Evolutionary conservation across 2,797 vertebrate genomes (phyloP).

Genomic region (Peromyscus eremicus): DNA sequence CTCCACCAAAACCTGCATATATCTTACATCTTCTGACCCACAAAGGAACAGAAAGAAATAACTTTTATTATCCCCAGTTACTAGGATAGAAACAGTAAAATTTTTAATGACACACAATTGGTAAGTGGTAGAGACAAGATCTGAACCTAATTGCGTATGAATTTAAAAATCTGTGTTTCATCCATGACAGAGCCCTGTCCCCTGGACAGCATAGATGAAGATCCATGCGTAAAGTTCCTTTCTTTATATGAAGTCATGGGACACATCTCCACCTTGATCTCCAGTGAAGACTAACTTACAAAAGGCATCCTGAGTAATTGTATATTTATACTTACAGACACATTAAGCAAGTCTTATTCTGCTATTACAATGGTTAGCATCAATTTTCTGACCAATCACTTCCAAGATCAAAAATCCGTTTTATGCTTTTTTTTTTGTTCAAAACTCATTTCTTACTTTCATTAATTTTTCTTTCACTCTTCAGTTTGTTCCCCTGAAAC

Average conservation of each 20-base stretch:
- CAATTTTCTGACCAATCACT: background rate
- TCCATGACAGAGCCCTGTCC: background rate
- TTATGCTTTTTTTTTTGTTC: background rate
- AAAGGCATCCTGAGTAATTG: background rate
- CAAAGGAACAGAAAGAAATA: background rate
- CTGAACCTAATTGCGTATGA: background rate
- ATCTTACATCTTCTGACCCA: background rate
- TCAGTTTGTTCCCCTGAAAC: background rate
- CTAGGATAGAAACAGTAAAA: background rate
- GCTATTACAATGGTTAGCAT: background rate
- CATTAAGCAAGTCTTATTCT: background rate
- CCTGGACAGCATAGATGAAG: background rate
- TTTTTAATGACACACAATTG: background rate
- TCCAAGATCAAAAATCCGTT: background rate
- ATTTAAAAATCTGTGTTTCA: slow-evolving; percentile 22
- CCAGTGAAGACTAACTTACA: background rate
- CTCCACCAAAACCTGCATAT: background rate
- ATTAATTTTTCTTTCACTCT: slow-evolving; percentile 45
- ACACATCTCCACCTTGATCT: background rate
- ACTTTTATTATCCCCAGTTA: background rate
- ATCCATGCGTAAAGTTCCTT: background rate
- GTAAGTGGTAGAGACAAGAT: background rate
- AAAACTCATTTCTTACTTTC: background rate
- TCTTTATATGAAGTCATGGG: background rate
- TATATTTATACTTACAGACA: slow-evolving; percentile 16